These are phyloP conservation scores for Huso huso DNA, from an alignment of 2,797 vertebrate genomes.

Conservation along the genomic window DNA sequence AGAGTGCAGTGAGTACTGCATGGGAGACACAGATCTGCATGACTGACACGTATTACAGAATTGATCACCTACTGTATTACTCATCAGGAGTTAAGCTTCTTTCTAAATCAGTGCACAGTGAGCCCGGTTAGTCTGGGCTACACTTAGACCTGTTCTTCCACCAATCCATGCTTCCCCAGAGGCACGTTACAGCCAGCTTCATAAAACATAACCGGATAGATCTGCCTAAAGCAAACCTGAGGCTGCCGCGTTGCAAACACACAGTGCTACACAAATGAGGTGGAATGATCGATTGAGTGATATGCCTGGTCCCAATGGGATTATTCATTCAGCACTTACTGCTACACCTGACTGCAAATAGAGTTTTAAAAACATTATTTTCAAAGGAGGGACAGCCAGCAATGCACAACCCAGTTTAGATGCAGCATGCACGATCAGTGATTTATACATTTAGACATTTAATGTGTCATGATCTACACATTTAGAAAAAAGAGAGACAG, in stretches of 20 bases:
- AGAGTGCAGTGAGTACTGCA: constrained; percentile 40
- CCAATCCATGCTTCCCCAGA: background rate
- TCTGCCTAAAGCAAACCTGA: background rate
- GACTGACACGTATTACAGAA: constrained; percentile 57
- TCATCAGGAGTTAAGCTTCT: constrained; percentile 48
- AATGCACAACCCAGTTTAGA: too few species aligned
- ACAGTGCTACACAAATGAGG: constrained; percentile 13
- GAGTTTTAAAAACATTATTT: too few species aligned
- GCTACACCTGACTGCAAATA: too few species aligned
- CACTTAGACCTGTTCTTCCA: background rate
- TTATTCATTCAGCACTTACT: background rate
- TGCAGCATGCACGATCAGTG: too few species aligned
- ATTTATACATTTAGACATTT: too few species aligned
- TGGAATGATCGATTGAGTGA: background rate
- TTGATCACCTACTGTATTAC: constrained; percentile 41
- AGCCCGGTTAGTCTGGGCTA: constrained; percentile 39
- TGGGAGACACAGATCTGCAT: constrained; percentile 52
- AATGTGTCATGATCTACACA: too few species aligned
- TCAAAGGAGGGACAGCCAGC: background rate
- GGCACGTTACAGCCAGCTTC: background rate
- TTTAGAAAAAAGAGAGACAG: too few species aligned
- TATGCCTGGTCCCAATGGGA: background rate
- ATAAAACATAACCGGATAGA: background rate
- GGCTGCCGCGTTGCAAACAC: background rate
- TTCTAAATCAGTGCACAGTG: constrained; percentile 30